These are phyloP conservation scores for Drosophila putrida DNA, from an alignment of 2,888 invertebrate genomes.

Conservation along the genomic window DNA sequence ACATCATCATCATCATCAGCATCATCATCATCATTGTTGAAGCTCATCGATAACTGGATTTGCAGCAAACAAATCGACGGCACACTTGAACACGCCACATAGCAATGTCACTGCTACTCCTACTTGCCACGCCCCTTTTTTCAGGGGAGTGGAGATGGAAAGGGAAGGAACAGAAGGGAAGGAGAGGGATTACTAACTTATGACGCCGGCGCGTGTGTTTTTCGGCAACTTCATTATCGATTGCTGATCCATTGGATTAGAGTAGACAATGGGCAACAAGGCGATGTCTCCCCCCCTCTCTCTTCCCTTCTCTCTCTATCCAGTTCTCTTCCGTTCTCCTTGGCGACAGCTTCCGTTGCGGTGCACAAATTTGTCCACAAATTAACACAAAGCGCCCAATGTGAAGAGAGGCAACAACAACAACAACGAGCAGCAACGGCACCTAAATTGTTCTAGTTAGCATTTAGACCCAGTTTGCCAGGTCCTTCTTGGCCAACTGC, in stretches of 20 bases:
- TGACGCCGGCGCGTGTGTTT: conserved; percentile 71
- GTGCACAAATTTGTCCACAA: conserved; percentile 79
- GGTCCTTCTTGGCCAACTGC: conserved; percentile 16
- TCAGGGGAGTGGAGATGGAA: not conserved
- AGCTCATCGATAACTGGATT: conserved; percentile 82
- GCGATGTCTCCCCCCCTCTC: conserved; percentile 25
- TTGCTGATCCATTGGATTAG: conserved; percentile 77
- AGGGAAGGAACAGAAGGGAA: not conserved
- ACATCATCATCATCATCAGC: not conserved
- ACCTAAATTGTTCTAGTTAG: conserved; percentile 73
- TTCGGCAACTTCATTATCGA: conserved; percentile 80
- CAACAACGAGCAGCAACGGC: conserved; percentile 20
- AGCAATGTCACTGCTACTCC: conserved; percentile 6
- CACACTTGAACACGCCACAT: conserved; percentile 57
- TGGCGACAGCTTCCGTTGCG: conserved; percentile 63
- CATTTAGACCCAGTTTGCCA: conserved; percentile 25
- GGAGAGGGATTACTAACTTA: conserved; percentile 54
- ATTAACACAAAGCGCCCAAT: conserved; percentile 74
- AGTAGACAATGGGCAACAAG: conserved; percentile 63
- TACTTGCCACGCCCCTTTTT: not conserved
- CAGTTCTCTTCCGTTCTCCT: not conserved
- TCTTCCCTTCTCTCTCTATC: not conserved
- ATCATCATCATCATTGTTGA: conserved; percentile 31
- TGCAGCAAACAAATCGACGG: conserved; percentile 77
- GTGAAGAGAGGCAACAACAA: conserved; percentile 34